phyloP scores from a whole-genome alignment of 2,888 invertebrate species.

The Pegoplata infirma region DNA sequence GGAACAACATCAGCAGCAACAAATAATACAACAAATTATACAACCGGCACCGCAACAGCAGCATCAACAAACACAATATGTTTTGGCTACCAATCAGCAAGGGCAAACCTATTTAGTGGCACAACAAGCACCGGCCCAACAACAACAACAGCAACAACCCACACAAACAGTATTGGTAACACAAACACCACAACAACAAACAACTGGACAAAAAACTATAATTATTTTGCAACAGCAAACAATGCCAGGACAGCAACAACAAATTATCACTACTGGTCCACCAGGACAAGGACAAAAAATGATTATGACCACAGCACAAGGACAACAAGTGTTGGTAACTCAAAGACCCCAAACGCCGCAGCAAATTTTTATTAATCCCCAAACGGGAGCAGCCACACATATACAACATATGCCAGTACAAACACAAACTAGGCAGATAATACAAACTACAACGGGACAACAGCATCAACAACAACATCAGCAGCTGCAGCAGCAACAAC shows the following conservation, averaged over 20 bases:
- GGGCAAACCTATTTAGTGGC: constrained; percentile 84
- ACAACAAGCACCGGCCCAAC: constrained; percentile 79
- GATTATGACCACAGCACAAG: constrained; percentile 82
- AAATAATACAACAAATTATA: constrained; percentile 70
- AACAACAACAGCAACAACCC: constrained; percentile 79
- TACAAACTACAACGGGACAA: constrained; percentile 74
- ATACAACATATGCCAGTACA: constrained; percentile 64
- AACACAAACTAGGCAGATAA: constrained; percentile 56
- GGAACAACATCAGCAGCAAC: constrained; percentile 74
- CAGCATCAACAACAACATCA: constrained; percentile 78
- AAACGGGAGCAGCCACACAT: constrained; percentile 65
- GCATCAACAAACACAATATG: constrained; percentile 76
- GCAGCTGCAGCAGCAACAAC: constrained; percentile 67
- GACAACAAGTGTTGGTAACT: constrained; percentile 83
- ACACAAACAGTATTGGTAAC: constrained; percentile 82
- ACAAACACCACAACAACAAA: constrained; percentile 84
- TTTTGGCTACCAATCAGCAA: constrained; percentile 78
- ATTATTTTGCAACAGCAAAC: constrained; percentile 84
- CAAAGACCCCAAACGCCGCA: constrained; percentile 76
- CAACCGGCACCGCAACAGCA: constrained; percentile 51
- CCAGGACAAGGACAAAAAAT: constrained; percentile 79
- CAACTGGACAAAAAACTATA: constrained; percentile 83
- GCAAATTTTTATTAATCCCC: constrained; percentile 69
- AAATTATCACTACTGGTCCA: constrained; percentile 73
- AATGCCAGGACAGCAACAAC: constrained; percentile 68